phyloP scores from a whole-genome alignment of 2,888 invertebrate genomes.

The Diarsia mendica region DNA sequence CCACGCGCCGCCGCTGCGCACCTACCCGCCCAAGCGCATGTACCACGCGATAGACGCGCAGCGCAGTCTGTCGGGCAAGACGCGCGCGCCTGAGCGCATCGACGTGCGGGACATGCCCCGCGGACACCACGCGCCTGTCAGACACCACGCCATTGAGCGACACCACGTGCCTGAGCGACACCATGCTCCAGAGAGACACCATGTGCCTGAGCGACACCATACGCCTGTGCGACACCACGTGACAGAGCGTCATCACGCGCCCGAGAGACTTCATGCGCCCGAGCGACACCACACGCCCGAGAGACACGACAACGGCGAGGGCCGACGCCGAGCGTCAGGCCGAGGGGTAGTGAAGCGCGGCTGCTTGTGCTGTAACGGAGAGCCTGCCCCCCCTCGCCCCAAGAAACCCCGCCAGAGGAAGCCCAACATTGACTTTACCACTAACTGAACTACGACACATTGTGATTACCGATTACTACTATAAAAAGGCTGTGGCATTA shows the following conservation, averaged over 20 bases:
- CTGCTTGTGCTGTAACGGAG: constrained; percentile 91
- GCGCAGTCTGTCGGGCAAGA: constrained; percentile 75
- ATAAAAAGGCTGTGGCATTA: constrained; percentile 54
- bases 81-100: constrained; percentile 68
- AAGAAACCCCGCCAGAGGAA: constrained; percentile 83
- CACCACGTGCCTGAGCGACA: constrained; percentile 19
- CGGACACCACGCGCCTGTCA: constrained; percentile 10
- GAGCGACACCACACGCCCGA: not conserved
- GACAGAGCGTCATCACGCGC: constrained; percentile 62
- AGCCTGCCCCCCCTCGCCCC: constrained; percentile 88
- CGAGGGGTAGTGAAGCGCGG: constrained; percentile 91
- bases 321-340: constrained; percentile 81
- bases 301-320: constrained; percentile 46
- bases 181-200: not conserved
- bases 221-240: constrained; percentile 41
- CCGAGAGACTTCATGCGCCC: constrained; percentile 63
- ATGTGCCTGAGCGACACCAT: not conserved
- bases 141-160: not conserved
- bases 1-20: constrained; percentile 80
- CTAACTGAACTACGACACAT: constrained; percentile 60
- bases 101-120: constrained; percentile 1
- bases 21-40: constrained; percentile 81
- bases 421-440: constrained; percentile 76
- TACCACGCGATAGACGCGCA: constrained; percentile 74
- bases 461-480: constrained; percentile 66